A percentile compares a stretch with the other conserved stretches of the same genome.
phyloP scores from a whole-genome alignment of 2,113 vertebrate species.

The Pagrus major region DNA sequence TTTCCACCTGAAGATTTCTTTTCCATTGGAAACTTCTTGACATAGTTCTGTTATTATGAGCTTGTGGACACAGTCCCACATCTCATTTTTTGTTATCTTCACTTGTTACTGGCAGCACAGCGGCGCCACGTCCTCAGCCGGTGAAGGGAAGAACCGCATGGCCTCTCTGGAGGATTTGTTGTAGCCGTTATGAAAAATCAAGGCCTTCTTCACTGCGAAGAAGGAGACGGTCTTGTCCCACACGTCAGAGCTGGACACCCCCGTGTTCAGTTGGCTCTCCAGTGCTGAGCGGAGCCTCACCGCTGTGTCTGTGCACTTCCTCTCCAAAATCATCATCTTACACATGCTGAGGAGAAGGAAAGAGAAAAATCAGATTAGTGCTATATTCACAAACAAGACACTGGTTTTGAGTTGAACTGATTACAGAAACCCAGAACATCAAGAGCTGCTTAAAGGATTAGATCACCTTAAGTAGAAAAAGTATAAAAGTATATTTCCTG shows the following conservation, averaged over 20 bases:
- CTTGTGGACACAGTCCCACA: not conserved
- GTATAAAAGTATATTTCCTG: not conserved
- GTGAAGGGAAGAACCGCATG: conserved; percentile 77
- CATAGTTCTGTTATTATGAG: not conserved
- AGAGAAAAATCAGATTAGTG: conserved; percentile 5
- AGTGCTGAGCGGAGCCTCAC: conserved; percentile 67
- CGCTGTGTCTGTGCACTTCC: conserved; percentile 76
- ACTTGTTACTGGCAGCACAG: conserved; percentile 66
- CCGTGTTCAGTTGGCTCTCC: conserved; percentile 67
- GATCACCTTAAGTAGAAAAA: too few species aligned
- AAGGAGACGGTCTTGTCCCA: conserved; percentile 82
- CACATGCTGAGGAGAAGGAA: conserved; percentile 62
- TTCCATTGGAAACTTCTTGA: not conserved
- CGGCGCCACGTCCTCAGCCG: conserved; percentile 74
- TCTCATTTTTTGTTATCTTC: not conserved
- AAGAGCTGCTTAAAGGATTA: not conserved
- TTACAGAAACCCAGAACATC: not conserved
- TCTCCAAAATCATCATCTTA: conserved; percentile 79
- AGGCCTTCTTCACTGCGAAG: conserved; percentile 78
- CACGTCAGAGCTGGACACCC: conserved; percentile 70
- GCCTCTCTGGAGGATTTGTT: conserved; percentile 79
- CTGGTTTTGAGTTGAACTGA: not conserved
- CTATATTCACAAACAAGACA: not conserved
- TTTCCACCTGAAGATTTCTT: not conserved
- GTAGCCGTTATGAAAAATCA: conserved; percentile 79